phyloP scores from a whole-genome alignment of 2,113 vertebrate species.

The Pseudorectes ferrugineus region DNA sequence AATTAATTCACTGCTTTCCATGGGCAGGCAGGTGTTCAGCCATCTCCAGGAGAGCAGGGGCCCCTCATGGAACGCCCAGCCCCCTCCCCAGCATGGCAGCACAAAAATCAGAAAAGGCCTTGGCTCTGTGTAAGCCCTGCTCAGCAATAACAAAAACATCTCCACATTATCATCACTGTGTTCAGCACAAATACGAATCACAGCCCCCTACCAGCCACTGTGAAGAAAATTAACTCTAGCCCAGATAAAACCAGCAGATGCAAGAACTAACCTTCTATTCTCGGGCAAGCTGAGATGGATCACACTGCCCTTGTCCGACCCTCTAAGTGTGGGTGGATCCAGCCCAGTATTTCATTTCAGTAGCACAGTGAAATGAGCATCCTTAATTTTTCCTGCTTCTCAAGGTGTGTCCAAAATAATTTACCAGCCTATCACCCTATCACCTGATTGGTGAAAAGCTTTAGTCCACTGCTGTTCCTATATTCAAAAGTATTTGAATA shows the following conservation, averaged over 20 bases:
- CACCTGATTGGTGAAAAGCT: background rate
- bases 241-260: background rate
- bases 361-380: background rate
- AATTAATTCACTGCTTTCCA: background rate
- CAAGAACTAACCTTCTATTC: background rate
- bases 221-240: background rate
- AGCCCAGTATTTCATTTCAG: background rate
- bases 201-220: fast-evolving
- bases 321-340: background rate
- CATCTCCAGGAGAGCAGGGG: background rate
- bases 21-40: background rate
- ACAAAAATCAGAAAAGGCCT: background rate
- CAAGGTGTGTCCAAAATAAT: background rate
- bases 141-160: background rate
- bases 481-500: background rate
- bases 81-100: fast-evolving
- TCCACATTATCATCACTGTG: fast-evolving
- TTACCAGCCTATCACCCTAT: background rate
- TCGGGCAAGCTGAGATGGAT: background rate
- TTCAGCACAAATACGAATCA: background rate
- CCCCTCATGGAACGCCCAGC: background rate
- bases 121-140: background rate
- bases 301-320: background rate
- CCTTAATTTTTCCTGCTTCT: background rate
- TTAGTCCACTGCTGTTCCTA: background rate